Evolutionary conservation across 2,888 invertebrate species (phyloP).

Genomic region (Tiphia femorata): DNA sequence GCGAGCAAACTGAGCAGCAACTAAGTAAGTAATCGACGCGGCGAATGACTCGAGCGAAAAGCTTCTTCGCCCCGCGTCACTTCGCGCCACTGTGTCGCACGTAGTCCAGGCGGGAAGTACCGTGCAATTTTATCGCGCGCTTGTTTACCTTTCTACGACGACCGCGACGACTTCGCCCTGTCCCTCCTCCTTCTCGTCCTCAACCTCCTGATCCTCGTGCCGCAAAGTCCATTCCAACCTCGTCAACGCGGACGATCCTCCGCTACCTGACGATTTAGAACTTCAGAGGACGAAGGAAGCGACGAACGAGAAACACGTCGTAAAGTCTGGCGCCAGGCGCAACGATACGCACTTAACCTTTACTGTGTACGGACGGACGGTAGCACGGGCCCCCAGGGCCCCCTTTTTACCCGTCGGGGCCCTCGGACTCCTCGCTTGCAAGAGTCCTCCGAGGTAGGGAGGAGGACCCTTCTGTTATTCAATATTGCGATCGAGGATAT

Average conservation of each 20-base stretch:
- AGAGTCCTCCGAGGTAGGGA: background rate
- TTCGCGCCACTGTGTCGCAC: no score
- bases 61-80: no score
- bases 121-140: no score
- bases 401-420: background rate
- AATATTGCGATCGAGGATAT: background rate
- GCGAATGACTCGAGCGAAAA: no score
- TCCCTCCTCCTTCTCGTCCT: no score
- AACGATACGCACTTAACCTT: constrained; percentile 38
- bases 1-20: no score
- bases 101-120: no score
- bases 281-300: background rate
- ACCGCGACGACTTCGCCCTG: no score
- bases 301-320: constrained; percentile 22
- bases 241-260: background rate
- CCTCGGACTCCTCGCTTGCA: background rate
- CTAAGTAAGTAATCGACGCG: no score
- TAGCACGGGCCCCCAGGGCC: background rate
- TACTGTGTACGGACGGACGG: constrained; percentile 18
- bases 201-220: no score
- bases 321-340: constrained; percentile 47
- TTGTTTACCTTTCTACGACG: no score
- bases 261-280: background rate
- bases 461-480: background rate
- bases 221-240: no score